Evolutionary conservation across 1,140 invertebrate species (phyloP), one percentile per base, ranked within the genome.

Genomic region (Zaprionus capensis): DNA sequence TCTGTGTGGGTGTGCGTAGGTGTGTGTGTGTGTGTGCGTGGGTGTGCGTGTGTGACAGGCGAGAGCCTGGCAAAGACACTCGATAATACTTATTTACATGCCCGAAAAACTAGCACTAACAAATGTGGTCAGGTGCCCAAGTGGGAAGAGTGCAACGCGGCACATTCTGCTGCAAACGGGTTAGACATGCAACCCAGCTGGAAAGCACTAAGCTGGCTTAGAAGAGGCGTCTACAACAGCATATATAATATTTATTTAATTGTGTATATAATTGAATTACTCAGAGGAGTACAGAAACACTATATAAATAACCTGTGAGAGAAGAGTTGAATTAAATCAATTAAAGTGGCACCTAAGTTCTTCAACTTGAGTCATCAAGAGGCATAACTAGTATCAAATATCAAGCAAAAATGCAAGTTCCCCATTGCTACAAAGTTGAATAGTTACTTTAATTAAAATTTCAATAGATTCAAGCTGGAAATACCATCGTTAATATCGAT

Each of bases 71-170:
- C 56, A 68, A 55, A 59, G 71, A 73, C 71, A 69, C 49, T 70
- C 41, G 65, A 62, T 68, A 74, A 74, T 46, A 17, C 41, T 46
- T 73, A 73, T 73, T 73, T 68, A 28, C 66, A 57, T 63, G 38
- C 58, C 38, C 58, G 49, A 70, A 75, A 75, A 75, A 70, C 49
- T 56, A 69, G 36, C 51, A 34, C 58, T 44, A 56, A 62, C 58
- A 44, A 22, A 46, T 36, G 24, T 22, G n/a, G 49, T 46, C 49
- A 73, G 66, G 66, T 74, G 51, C 17, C 58, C 56, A 31, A 38
- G 46, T 22, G 28, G 38, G 4, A 38, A 1, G 7, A 11, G 38
- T 14, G 31, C 36, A 38, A 28, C 46, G 46, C n/a, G 46, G 61
- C 34, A 61, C 56, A 56, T 64, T 49, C 14, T 34, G 22, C 20